These are phyloP conservation scores for Pristionchus mayeri DNA, from an alignment of 2,888 invertebrate genomes.

Conservation along the genomic window DNA sequence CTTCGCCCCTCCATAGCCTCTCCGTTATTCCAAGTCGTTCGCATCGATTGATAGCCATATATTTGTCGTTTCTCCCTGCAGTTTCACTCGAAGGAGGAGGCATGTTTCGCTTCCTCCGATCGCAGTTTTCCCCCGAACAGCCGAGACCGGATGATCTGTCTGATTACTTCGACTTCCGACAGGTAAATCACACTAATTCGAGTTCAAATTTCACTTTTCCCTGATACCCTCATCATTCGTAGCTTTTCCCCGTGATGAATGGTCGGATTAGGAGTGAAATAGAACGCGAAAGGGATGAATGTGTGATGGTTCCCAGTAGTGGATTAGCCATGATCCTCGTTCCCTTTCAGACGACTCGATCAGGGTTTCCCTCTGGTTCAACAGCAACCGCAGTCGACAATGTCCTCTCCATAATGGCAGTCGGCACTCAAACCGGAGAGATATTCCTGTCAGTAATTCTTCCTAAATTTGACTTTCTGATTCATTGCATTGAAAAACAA, in stretches of 20 bases:
- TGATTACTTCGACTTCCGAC: conserved; percentile 47
- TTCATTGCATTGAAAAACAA: background rate
- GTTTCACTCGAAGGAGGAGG: conserved; percentile 20
- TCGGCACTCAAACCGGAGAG: conserved; percentile 46
- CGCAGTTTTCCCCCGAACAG: conserved; percentile 48
- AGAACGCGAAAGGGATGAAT: too few relatives aligned
- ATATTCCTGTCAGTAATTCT: conserved; percentile 32
- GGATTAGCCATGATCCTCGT: too few relatives aligned
- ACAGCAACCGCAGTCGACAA: conserved; percentile 38
- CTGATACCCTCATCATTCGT: background rate
- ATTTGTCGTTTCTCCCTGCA: background rate
- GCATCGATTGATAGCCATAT: conserved; percentile 1
- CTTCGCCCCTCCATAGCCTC: conserved; percentile 2
- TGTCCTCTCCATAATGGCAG: conserved; percentile 44
- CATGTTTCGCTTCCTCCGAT: conserved; percentile 50
- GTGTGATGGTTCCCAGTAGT: too few relatives aligned
- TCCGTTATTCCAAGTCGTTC: conserved; percentile 21
- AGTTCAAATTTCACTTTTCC: too few relatives aligned
- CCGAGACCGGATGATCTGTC: conserved; percentile 42
- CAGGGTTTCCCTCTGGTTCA: conserved; percentile 44
- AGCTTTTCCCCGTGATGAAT: background rate
- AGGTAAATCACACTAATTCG: conserved; percentile 11
- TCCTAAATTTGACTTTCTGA: background rate
- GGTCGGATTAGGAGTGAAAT: background rate
- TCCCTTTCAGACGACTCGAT: conserved; percentile 33